These are phyloP conservation scores for Isaurus tuberculatus DNA, from an alignment of 92 coral and sea anemone species.

Conservation along the genomic window DNA sequence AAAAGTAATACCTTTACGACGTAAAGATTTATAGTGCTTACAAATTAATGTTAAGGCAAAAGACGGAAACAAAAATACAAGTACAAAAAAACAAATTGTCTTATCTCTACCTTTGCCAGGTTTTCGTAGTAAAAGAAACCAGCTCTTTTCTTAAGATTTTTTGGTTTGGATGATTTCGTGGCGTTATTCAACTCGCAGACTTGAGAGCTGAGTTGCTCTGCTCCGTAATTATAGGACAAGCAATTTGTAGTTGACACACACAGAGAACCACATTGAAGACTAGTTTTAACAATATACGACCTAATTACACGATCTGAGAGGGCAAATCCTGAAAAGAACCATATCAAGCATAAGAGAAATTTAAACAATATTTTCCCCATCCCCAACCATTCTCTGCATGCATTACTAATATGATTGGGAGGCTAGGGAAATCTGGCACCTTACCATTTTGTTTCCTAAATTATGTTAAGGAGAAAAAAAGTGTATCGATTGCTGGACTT, in stretches of 20 bases:
- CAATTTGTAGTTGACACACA: neutral
- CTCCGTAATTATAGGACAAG: neutral
- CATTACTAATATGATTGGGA: too few species aligned
- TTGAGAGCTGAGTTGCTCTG: neutral
- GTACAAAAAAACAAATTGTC: neutral
- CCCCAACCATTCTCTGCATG: too few species aligned
- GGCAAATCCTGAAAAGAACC: neutral
- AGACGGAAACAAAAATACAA: too few species aligned
- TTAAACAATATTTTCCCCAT: too few species aligned
- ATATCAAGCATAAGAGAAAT: too few species aligned
- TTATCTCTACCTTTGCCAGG: neutral
- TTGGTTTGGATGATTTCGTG: neutral
- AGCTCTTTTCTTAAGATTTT: neutral
- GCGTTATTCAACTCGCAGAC: neutral
- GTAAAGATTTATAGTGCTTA: too few species aligned
- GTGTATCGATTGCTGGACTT: too few species aligned
- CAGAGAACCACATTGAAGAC: neutral
- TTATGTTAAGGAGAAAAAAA: too few species aligned
- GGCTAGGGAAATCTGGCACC: too few species aligned
- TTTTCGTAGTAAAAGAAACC: neutral
- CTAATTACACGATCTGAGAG: neutral
- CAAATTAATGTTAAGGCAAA: too few species aligned
- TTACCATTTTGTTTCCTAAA: too few species aligned
- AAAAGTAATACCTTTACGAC: too few species aligned
- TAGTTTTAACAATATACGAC: neutral